Evolutionary conservation across 2,888 invertebrate genomes (phyloP).

Genomic region (Lochmaea crataegi): DNA sequence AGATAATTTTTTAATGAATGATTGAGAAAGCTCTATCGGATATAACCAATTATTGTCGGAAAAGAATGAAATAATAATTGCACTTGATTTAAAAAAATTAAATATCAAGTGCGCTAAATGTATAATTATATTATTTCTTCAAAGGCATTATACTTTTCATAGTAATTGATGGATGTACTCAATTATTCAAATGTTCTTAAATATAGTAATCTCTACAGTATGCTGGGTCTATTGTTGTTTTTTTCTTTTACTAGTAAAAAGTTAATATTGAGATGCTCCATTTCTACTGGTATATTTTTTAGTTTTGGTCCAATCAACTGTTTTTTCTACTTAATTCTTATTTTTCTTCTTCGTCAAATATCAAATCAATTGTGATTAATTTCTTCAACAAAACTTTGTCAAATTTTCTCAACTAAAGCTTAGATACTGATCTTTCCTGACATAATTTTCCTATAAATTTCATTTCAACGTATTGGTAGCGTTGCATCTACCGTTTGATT

Average conservation of each 20-base stretch:
- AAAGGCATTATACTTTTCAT: not conserved
- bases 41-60: conserved; percentile 18
- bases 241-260: not conserved
- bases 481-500: too few relatives aligned
- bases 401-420: too few relatives aligned
- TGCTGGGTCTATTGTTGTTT: not conserved
- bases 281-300: not conserved
- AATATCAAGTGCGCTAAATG: not conserved
- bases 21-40: conserved; percentile 31
- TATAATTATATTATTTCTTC: not conserved
- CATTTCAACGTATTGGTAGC: too few relatives aligned
- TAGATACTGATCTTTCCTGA: too few relatives aligned
- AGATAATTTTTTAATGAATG: conserved; percentile 27
- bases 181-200: not conserved
- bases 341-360: too few relatives aligned
- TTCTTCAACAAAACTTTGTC: too few relatives aligned
- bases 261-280: too few relatives aligned
- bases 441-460: too few relatives aligned
- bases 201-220: not conserved
- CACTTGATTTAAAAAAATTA: not conserved
- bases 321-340: too few relatives aligned
- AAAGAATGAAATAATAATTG: not conserved
- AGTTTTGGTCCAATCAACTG: too few relatives aligned
- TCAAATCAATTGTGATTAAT: too few relatives aligned
- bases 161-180: not conserved